Base-by-base conservation (phyloP, 1,140 invertebrate genomes). In the Asbolus verrucosus region DNA sequence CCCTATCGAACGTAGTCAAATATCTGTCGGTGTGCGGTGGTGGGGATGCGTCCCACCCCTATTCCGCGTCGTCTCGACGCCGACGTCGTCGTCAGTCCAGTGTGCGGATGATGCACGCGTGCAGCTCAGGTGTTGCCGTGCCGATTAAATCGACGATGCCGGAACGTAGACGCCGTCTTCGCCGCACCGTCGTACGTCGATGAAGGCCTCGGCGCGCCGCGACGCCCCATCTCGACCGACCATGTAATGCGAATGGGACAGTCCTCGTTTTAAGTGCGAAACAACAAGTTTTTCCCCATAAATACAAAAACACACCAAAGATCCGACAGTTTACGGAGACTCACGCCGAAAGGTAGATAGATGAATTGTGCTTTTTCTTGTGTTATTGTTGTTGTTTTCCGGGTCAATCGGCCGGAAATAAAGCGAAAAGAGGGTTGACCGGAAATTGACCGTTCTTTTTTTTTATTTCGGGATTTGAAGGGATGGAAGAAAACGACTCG, bases 71-170 rank as follows among this genome's bases (percentile, higher is more conserved):
- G 71, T 71, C 71, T 61, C 71, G 71, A 73, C 73, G 73, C 67
- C 74, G 69, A 72, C 71, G 68, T 70, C 46, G 62, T 67, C 18
- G 46, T 54, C 74, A 75, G 74, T 75, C 14, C 65, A 62, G 60
- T 67, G 66, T 72, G 65, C 65, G 65, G 50, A 59, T 39, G 36
- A 59, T 67, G 65, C 65, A 67, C 46, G 65, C 50, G 65, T 36
- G 43, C 15, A 54, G 27, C 46, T 3, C 41, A 9, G 39, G n/a
- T 15, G 24, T 18, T 19, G 50, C 30, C 33, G 43, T n/a, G 19
- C 31, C 66, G 66, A 24, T 18, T 16, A 39, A 68, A 41, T 15
- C 33, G 27, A 27, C 59, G 19, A 67, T 59, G 46, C 50, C 13
- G 41, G 18, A 46, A 46, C 15, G 41, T 46, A 46, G 18, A 4